A percentile compares a stretch with the other conserved stretches of the same genome.
phyloP scores from a whole-genome alignment of 53 echinoderm and acorn worm species.

The Stichopus horrens region DNA sequence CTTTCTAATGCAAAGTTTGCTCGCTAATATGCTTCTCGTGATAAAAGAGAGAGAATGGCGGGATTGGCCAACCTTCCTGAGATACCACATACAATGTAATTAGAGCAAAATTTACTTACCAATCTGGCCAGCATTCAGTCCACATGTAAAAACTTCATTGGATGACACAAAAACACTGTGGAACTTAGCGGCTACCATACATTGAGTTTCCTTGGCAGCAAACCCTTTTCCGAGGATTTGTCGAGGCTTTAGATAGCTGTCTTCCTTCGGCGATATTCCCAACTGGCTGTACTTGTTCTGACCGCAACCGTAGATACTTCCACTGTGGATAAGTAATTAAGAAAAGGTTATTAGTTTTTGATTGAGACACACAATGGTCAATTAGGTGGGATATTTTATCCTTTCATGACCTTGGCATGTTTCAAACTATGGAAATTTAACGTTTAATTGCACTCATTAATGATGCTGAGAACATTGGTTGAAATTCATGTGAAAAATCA shows the following conservation, averaged over 20 bases:
- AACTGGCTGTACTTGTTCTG: conserved; percentile 82
- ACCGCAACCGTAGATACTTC: conserved; percentile 84
- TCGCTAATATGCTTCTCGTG: too few relatives aligned
- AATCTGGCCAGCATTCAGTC: conserved; percentile 92
- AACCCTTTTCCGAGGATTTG: conserved; percentile 71
- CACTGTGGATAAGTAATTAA: conserved; percentile 48
- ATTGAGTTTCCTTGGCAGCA: conserved; percentile 63
- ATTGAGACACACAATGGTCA: too few relatives aligned
- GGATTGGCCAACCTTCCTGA: too few relatives aligned
- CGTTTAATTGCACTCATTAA: too few relatives aligned
- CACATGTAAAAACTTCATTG: conserved; percentile 84
- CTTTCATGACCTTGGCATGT: too few relatives aligned
- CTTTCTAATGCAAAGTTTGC: too few relatives aligned
- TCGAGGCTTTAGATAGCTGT: conserved; percentile 74
- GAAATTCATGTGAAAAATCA: too few relatives aligned
- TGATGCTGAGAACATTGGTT: too few relatives aligned
- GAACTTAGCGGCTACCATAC: conserved; percentile 77
- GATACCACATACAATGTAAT: not conserved
- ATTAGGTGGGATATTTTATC: too few relatives aligned
- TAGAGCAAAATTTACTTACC: conserved; percentile 53
- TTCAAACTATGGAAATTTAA: too few relatives aligned
- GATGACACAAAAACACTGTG: conserved; percentile 78
- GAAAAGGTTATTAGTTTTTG: too few relatives aligned
- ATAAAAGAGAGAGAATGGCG: too few relatives aligned
- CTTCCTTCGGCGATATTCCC: conserved; percentile 67